phyloP scores from a whole-genome alignment of 2,888 invertebrate species.

The Odontomyia ornata region DNA sequence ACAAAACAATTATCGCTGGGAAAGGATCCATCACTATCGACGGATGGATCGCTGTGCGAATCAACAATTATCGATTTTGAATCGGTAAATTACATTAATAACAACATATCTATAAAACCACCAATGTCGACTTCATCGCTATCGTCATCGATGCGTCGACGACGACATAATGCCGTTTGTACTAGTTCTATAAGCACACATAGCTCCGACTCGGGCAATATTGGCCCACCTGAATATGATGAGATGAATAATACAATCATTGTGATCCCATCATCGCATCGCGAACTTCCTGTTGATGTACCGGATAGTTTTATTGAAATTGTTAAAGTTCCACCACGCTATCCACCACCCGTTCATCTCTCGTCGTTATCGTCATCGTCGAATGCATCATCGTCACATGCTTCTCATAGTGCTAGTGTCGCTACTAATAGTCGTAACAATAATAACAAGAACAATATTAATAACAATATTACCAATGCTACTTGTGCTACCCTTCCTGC shows the following conservation, averaged over 20 bases:
- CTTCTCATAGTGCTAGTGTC: constrained; percentile 54
- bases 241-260: constrained; percentile 53
- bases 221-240: constrained; percentile 61
- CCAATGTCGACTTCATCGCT: constrained; percentile 1
- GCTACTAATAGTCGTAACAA: constrained; percentile 50
- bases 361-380: constrained; percentile 60
- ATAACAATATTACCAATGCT: constrained; percentile 40
- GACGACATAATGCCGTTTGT: constrained; percentile 43
- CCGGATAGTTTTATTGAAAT: constrained; percentile 87
- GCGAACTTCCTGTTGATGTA: constrained; percentile 86
- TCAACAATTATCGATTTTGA: constrained; percentile 56
- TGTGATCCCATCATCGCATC: constrained; percentile 56
- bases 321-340: constrained; percentile 78
- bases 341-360: constrained; percentile 68
- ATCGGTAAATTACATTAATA: constrained; percentile 58
- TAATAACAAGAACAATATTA: constrained; percentile 51
- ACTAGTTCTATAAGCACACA: constrained; percentile 57
- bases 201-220: constrained; percentile 56
- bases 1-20: constrained; percentile 56
- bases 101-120: constrained; percentile 41
- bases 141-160: constrained; percentile 47
- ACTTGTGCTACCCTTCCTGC: constrained; percentile 32
- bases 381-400: constrained; percentile 56
- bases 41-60: constrained; percentile 53
- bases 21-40: constrained; percentile 50